Evolutionary conservation across 2,888 invertebrate genomes (phyloP).

Genomic region (Trichogramma dendrolimi): DNA sequence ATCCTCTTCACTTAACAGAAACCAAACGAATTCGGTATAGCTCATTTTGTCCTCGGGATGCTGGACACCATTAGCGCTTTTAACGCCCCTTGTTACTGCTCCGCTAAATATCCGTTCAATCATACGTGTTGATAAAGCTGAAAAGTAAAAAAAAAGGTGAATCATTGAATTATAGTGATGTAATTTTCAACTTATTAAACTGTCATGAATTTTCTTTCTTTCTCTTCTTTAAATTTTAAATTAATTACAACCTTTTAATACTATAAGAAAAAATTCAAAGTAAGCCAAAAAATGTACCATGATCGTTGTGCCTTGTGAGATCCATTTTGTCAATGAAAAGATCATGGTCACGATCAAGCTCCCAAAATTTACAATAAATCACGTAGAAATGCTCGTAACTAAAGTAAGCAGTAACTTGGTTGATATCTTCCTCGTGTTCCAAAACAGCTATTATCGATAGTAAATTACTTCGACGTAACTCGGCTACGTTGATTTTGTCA

Average conservation of each 20-base stretch:
- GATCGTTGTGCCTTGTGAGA: slow-evolving; percentile 90
- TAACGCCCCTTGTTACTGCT: slow-evolving; percentile 81
- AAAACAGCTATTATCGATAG: slow-evolving; percentile 71
- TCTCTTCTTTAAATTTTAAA: no score
- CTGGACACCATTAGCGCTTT: slow-evolving; percentile 42
- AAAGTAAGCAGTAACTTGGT: slow-evolving; percentile 84
- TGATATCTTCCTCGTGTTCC: slow-evolving; percentile 96
- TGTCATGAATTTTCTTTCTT: no score
- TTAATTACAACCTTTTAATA: no score
- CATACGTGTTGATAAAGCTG: slow-evolving; percentile 92
- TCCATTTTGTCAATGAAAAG: slow-evolving; percentile 92
- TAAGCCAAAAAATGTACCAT: slow-evolving; percentile 59
- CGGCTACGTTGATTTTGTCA: slow-evolving; percentile 81
- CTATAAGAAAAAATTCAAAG: not conserved
- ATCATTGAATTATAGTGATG: not conserved
- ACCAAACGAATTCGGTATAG: slow-evolving; percentile 99
- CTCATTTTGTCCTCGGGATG: slow-evolving; percentile 76
- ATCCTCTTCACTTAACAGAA: slow-evolving; percentile 96
- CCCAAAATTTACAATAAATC: slow-evolving; percentile 99
- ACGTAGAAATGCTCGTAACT: slow-evolving; percentile 99
- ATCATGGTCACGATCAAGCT: slow-evolving; percentile 97
- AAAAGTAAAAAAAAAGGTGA: slow-evolving; percentile 38
- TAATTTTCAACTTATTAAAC: no score
- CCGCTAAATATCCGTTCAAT: slow-evolving; percentile 97
- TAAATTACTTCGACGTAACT: slow-evolving; percentile 87